These are phyloP conservation scores for Plagiodera versicolora DNA, from an alignment of 2,888 invertebrate species.

Conservation along the genomic window DNA sequence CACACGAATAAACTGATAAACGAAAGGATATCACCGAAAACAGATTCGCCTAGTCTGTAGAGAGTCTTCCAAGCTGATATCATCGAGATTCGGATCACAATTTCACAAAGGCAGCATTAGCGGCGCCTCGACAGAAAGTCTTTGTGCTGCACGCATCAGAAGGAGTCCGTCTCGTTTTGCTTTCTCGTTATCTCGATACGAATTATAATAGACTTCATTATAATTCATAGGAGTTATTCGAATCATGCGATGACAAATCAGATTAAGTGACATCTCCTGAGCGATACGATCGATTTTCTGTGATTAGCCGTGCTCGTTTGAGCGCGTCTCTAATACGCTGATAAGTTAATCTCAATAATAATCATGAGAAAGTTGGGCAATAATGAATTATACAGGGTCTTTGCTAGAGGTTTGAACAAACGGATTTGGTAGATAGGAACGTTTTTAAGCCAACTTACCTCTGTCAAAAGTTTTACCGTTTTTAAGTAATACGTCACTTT, in stretches of 20 bases:
- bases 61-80: neutral
- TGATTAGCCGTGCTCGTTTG: conserved; percentile 12
- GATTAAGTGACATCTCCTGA: conserved; percentile 29
- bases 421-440: too few species aligned
- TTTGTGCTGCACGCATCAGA: neutral
- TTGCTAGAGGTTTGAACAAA: too few species aligned
- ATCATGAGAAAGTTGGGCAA: neutral
- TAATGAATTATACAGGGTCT: too few species aligned
- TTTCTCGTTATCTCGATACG: conserved; percentile 17
- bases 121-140: neutral
- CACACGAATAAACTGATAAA: too few species aligned
- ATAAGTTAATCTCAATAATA: neutral
- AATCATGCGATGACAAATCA: conserved; percentile 32
- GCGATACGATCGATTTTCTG: conserved; percentile 24
- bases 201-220: conserved; percentile 28
- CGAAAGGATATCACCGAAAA: too few species aligned
- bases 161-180: neutral
- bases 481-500: too few species aligned
- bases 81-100: neutral
- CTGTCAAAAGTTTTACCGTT: too few species aligned
- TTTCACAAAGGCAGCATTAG: neutral
- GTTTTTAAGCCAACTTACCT: too few species aligned
- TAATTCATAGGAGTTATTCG: conserved; percentile 27
- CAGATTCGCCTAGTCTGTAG: neutral
- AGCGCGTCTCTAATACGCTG: neutral